phyloP scores from a whole-genome alignment of 2,797 vertebrate species.

The Trachurus trachurus region DNA sequence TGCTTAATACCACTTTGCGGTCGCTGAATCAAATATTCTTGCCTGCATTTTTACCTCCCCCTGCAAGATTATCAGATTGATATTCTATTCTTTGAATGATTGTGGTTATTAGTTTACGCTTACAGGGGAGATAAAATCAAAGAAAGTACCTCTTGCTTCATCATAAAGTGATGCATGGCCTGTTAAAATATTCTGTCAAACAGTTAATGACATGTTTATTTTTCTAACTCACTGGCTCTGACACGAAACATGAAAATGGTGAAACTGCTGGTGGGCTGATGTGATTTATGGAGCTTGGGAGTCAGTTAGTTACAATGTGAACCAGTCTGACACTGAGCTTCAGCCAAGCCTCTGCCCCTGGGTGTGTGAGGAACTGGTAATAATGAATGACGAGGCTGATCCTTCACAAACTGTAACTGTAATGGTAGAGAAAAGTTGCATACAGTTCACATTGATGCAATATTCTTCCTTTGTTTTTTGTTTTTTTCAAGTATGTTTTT shows the following conservation, averaged over 20 bases:
- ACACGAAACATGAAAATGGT: constrained; percentile 38
- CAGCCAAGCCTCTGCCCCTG: not conserved
- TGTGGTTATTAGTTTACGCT: constrained; percentile 18
- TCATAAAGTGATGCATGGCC: constrained; percentile 15
- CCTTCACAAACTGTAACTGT: not conserved
- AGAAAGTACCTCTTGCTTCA: not conserved
- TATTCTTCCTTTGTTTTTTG: not conserved
- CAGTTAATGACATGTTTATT: constrained; percentile 49
- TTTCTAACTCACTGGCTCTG: constrained; percentile 43
- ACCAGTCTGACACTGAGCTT: not conserved
- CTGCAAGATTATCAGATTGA: constrained; percentile 18
- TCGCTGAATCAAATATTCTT: constrained; percentile 17
- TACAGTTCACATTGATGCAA: not conserved
- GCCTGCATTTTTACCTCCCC: not conserved
- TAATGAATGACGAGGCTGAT: constrained; percentile 4
- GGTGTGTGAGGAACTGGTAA: constrained; percentile 1
- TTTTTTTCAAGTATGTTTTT: too few species aligned
- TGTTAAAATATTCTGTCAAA: constrained; percentile 50
- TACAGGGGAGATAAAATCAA: constrained; percentile 1
- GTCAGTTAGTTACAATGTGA: constrained; percentile 26
- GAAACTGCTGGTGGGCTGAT: constrained; percentile 17
- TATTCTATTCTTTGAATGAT: not conserved
- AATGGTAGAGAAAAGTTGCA: not conserved
- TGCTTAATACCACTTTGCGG: constrained; percentile 26
- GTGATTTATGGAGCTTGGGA: constrained; percentile 52